These are phyloP conservation scores for Leptopilina clavipes DNA, from an alignment of 1,140 invertebrate species.

Conservation along the genomic window DNA sequence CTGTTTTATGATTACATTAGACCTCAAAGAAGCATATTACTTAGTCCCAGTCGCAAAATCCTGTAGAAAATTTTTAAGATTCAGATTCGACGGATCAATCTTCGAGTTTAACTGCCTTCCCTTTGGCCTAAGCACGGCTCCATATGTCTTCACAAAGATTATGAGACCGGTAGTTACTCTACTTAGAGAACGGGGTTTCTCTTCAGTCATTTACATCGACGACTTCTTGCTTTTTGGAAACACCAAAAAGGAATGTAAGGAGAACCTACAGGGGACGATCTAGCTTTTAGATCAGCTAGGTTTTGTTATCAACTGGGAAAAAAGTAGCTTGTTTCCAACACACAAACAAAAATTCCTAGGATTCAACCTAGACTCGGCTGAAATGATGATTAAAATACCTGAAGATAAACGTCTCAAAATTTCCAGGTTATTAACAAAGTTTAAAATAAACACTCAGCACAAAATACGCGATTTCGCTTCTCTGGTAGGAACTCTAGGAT, in stretches of 20 bases:
- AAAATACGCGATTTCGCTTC: background rate
- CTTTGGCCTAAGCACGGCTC: background rate
- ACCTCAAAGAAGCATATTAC: background rate
- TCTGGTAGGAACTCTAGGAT: background rate
- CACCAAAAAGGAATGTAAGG: background rate
- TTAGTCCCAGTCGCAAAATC: background rate
- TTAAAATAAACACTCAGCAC: background rate
- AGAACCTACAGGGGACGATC: background rate
- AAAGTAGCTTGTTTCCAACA: background rate
- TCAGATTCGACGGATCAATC: background rate
- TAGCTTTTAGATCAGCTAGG: background rate
- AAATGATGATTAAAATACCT: background rate
- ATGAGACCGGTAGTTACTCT: background rate
- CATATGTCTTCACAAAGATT: background rate
- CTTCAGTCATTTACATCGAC: background rate
- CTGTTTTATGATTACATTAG: background rate
- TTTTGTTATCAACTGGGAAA: background rate
- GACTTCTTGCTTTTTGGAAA: background rate
- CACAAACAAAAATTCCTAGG: background rate
- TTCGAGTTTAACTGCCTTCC: background rate
- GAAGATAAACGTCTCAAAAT: background rate
- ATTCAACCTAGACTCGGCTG: background rate
- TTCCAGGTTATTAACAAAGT: background rate
- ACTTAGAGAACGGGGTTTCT: background rate
- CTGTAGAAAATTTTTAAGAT: background rate